A percentile compares a stretch with the other conserved stretches of the same genome.
phyloP scores from a whole-genome alignment of 2,797 vertebrate genomes.

The Ptychadena robeensis region DNA sequence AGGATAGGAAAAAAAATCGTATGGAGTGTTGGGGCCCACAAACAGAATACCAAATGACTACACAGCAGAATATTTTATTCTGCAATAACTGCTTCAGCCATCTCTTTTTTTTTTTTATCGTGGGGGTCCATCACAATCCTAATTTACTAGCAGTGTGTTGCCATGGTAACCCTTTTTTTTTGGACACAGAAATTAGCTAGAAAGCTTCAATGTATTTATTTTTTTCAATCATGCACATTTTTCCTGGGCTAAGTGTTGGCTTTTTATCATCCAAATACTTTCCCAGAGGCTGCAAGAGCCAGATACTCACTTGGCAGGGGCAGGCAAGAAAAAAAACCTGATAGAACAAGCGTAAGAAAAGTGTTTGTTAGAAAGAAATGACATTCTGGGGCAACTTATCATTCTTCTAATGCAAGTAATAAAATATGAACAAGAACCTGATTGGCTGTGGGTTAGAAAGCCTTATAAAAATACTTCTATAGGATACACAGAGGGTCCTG shows the following conservation, averaged over 20 bases:
- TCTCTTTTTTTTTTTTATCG: background rate
- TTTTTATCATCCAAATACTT: background rate
- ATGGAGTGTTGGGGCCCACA: background rate
- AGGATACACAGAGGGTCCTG: too few relatives aligned
- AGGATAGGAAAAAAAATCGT: background rate
- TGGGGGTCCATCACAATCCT: background rate
- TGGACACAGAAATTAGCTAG: background rate
- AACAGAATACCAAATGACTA: slow-evolving; percentile 9
- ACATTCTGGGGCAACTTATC: too few relatives aligned
- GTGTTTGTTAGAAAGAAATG: background rate
- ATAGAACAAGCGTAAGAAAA: background rate
- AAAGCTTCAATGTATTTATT: background rate
- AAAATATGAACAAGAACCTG: background rate
- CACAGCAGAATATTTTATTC: background rate
- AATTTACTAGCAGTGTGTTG: background rate
- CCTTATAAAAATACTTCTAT: background rate
- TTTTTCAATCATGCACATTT: background rate
- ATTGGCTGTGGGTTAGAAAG: background rate
- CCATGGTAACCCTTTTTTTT: background rate
- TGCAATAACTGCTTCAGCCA: slow-evolving; percentile 4
- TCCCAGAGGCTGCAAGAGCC: background rate
- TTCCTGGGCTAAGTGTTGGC: background rate
- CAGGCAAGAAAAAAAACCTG: background rate
- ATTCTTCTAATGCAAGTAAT: background rate
- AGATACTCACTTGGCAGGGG: background rate